These are phyloP conservation scores for Clarias gariepinus DNA, from an alignment of 2,113 vertebrate genomes.

Conservation along the genomic window DNA sequence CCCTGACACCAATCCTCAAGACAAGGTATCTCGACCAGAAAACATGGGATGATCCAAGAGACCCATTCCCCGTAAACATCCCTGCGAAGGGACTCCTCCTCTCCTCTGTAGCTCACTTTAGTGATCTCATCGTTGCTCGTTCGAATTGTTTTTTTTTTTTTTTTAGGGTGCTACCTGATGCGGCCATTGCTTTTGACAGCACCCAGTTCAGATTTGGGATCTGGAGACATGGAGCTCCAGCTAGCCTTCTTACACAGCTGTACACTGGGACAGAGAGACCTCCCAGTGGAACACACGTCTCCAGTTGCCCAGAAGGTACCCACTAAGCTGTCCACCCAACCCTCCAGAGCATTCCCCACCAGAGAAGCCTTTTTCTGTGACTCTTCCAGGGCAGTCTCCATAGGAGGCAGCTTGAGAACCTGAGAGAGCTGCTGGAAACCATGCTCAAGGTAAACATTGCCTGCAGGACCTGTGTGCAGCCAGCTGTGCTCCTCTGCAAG, in stretches of 20 bases:
- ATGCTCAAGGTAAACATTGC: slow-evolving; percentile 91
- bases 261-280: slow-evolving; percentile 77
- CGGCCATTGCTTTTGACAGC: slow-evolving; percentile 84
- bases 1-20: slow-evolving; percentile 20
- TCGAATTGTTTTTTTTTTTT: background rate
- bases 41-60: slow-evolving; percentile 33
- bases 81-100: background rate
- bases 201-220: slow-evolving; percentile 94
- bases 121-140: slow-evolving; percentile 20
- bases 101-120: slow-evolving; percentile 29
- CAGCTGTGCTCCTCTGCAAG: slow-evolving; percentile 83
- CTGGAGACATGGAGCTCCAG: slow-evolving; percentile 92
- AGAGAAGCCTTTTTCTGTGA: slow-evolving; percentile 72
- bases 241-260: slow-evolving; percentile 80
- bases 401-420: slow-evolving; percentile 82
- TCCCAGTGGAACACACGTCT: slow-evolving; percentile 70
- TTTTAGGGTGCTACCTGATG: slow-evolving; percentile 89
- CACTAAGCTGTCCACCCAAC: slow-evolving; percentile 82
- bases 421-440: slow-evolving; percentile 88
- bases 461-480: slow-evolving; percentile 87
- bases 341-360: slow-evolving; percentile 79
- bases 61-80: slow-evolving; percentile 43
- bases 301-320: slow-evolving; percentile 83
- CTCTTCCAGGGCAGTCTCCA: slow-evolving; percentile 67
- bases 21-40: slow-evolving; percentile 30